Percentiles rank a stretch among this genome's conserved stretches.
Conservation (phyloP, 2,888 invertebrate species). For the Melikaiella ostensackeni region DNA sequence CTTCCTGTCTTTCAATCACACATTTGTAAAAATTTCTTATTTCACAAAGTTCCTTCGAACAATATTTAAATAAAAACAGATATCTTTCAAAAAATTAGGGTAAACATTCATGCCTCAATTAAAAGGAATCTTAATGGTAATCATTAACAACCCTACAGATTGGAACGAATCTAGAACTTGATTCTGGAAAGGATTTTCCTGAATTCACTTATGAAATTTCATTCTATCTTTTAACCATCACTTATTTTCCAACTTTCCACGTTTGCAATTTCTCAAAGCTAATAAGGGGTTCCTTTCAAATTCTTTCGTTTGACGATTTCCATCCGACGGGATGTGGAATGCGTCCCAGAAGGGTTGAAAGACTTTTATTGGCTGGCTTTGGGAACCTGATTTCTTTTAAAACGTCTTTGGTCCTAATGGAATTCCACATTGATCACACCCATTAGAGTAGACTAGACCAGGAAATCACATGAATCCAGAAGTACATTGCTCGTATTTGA, state of each 20-base stretch:
- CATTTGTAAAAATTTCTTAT: no score
- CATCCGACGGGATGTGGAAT: conserved; percentile 6
- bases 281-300: neutral
- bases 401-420: conserved; percentile 18
- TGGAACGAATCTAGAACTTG: no score
- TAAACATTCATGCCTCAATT: no score
- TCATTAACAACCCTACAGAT: no score
- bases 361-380: conserved; percentile 25
- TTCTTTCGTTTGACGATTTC: conserved; percentile 28
- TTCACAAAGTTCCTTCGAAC: no score
- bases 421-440: conserved; percentile 24
- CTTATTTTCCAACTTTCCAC: no score
- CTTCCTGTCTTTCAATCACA: no score
- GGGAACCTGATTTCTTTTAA: conserved; percentile 27
- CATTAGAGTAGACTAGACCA: conserved; percentile 8
- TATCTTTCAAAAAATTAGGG: no score
- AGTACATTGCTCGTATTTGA: conserved; percentile 20
- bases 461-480: conserved; percentile 27
- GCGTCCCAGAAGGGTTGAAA: conserved; percentile 10
- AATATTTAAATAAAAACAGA: no score
- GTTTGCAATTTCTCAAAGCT: neutral
- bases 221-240: neutral
- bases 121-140: no score
- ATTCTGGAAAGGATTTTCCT: no score
- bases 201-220: no score